Evolutionary conservation across 2,888 invertebrate genomes (phyloP).

Genomic region (Hartigia nigra): DNA sequence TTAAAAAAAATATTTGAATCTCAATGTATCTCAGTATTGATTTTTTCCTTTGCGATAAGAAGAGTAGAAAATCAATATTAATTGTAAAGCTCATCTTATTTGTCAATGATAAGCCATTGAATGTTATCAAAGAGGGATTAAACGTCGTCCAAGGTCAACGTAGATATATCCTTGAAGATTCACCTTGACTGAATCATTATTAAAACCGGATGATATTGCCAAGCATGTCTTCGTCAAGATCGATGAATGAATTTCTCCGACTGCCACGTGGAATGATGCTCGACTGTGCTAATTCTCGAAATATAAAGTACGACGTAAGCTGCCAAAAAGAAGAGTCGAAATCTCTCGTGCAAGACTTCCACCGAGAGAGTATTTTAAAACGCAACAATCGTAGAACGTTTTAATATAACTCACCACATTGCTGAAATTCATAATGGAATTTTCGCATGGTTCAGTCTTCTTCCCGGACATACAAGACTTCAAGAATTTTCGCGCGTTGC

Average conservation of each 20-base stretch:
- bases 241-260: neutral
- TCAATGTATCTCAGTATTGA: neutral
- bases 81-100: neutral
- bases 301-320: neutral
- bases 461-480: neutral
- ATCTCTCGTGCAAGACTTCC: neutral
- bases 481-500: neutral
- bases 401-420: neutral
- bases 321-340: neutral
- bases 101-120: neutral
- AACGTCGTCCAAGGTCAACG: neutral
- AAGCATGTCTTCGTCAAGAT: neutral
- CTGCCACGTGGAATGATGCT: neutral
- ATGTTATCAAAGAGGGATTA: neutral
- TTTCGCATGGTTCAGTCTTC: neutral
- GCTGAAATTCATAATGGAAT: slow-evolving; percentile 26
- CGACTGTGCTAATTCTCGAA: slow-evolving; percentile 4
- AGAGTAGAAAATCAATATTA: neutral
- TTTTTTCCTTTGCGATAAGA: neutral
- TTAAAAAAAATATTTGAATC: neutral
- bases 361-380: neutral
- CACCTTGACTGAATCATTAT: neutral
- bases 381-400: neutral
- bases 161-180: neutral
- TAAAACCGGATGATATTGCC: neutral